These are phyloP conservation scores for Mastomys coucha DNA, from an alignment of 2,113 vertebrate species.

Conservation along the genomic window DNA sequence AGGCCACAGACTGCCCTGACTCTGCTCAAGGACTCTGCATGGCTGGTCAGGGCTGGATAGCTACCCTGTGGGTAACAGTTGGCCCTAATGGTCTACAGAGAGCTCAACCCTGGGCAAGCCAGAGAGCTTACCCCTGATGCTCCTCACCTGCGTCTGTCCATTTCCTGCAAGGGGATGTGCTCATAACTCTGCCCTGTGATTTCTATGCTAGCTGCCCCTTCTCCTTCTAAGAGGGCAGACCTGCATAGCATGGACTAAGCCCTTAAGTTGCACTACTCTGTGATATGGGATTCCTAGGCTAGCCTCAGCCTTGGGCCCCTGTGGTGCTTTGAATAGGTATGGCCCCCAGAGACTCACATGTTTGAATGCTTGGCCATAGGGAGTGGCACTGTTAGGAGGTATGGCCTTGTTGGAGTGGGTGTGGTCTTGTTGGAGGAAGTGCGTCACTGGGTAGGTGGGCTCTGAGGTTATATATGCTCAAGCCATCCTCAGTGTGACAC, in stretches of 20 bases:
- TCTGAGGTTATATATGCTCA: no score
- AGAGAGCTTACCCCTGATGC: no score
- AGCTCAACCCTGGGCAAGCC: neutral
- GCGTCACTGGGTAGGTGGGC: no score
- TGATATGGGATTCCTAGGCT: slow-evolving; percentile 82
- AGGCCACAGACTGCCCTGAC: neutral
- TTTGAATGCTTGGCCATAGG: no score
- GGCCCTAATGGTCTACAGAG: neutral
- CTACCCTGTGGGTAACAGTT: neutral
- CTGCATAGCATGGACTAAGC: slow-evolving; percentile 92
- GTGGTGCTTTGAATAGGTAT: no score
- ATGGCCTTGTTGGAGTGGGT: no score
- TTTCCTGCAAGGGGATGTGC: neutral
- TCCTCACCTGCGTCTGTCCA: neutral
- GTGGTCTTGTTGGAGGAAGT: no score
- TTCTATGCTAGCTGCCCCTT: neutral
- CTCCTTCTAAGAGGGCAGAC: slow-evolving; percentile 90
- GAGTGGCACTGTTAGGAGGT: no score
- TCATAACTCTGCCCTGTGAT: neutral
- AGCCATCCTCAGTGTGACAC: no score
- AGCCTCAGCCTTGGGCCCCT: slow-evolving; percentile 83
- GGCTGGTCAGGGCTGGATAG: neutral
- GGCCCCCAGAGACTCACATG: no score
- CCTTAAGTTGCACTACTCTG: slow-evolving; percentile 92
- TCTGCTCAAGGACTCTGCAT: neutral